A percentile compares a stretch with the other conserved stretches of the same genome.
Conservation (phyloP, 2,888 invertebrate species). For the Tenthredo livida region DNA sequence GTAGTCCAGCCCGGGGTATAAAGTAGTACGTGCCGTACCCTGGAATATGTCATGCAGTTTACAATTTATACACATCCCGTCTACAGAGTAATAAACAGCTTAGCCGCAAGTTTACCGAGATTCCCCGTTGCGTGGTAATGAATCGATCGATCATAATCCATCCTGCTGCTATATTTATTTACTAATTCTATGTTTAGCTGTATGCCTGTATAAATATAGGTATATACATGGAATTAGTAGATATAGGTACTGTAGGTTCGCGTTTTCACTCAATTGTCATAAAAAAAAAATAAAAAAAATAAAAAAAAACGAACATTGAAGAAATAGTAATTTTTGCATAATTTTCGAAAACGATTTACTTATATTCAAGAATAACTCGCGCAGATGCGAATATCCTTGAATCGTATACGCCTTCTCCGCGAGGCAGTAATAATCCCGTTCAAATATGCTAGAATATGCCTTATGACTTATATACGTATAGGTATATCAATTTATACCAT, state of each 20-base stretch:
- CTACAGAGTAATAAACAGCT: neutral
- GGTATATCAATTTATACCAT: neutral
- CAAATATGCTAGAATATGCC: neutral
- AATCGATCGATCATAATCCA: neutral
- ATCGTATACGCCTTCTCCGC: neutral
- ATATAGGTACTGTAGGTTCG: no score
- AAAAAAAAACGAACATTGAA: neutral
- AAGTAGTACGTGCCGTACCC: neutral
- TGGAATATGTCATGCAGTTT: neutral
- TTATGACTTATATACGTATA: neutral
- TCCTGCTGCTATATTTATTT: neutral
- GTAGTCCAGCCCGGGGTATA: neutral
- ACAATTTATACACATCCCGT: neutral
- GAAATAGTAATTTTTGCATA: neutral
- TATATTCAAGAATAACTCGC: neutral
- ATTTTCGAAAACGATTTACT: neutral
- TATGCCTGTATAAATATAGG: no score
- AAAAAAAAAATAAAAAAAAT: no score
- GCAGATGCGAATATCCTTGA: neutral
- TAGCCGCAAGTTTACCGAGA: neutral
- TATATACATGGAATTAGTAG: no score
- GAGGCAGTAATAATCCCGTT: neutral
- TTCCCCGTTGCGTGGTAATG: neutral
- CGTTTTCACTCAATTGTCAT: no score
- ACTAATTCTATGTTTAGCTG: no score